phyloP scores from a whole-genome alignment of 2,888 invertebrate species.

The Lithophane socia region DNA sequence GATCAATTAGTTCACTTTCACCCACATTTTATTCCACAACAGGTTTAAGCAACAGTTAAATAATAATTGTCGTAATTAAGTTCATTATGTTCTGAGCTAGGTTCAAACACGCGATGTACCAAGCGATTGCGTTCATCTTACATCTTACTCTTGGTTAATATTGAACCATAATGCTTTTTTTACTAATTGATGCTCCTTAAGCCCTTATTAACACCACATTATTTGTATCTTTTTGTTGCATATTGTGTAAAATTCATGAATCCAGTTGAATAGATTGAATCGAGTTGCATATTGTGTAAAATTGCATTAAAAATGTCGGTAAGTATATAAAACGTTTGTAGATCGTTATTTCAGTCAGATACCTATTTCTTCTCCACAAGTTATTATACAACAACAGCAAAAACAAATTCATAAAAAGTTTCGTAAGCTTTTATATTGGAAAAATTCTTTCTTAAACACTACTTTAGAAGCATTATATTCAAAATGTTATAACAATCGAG shows the following conservation, averaged over 20 bases:
- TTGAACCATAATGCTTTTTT: not conserved
- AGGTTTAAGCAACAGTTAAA: slow-evolving; percentile 70
- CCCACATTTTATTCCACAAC: slow-evolving; percentile 70
- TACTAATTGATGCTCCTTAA: not conserved
- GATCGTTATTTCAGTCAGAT: not conserved
- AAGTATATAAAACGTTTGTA: not conserved
- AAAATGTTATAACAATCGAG: slow-evolving; percentile 52
- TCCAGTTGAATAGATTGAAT: too few species aligned
- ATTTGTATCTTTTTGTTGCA: not conserved
- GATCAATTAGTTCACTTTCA: slow-evolving; percentile 76
- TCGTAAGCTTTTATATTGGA: slow-evolving; percentile 37
- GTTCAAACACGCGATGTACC: slow-evolving; percentile 29
- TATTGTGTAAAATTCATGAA: not conserved
- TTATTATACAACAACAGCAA: slow-evolving; percentile 10
- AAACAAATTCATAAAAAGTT: slow-evolving; percentile 41
- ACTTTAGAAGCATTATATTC: slow-evolving; percentile 44
- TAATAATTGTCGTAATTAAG: slow-evolving; percentile 68
- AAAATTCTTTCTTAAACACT: slow-evolving; percentile 29
- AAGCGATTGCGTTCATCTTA: slow-evolving; percentile 17
- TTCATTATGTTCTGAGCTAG: slow-evolving; percentile 44
- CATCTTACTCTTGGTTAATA: not conserved
- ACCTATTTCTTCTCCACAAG: not conserved
- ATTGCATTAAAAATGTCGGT: not conserved
- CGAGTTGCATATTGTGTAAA: not conserved
- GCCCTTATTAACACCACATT: not conserved